Evolutionary conservation across 2,797 vertebrate genomes (phyloP).

Genomic region (Lutjanus argentimaculatus): DNA sequence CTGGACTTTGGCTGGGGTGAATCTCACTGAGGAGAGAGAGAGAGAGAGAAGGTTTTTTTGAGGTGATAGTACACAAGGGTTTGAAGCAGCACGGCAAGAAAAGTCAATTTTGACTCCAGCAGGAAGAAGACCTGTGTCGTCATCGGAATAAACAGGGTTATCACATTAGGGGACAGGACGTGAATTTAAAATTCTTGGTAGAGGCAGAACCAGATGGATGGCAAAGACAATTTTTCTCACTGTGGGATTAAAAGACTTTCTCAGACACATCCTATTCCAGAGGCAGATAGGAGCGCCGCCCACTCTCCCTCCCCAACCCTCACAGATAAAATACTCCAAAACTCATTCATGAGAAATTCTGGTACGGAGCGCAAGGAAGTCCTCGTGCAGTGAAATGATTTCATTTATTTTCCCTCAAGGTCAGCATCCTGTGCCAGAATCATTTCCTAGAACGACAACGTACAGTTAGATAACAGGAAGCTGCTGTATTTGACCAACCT

Average conservation of each 20-base stretch:
- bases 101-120: background rate
- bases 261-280: background rate
- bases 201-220: background rate
- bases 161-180: background rate
- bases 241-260: background rate
- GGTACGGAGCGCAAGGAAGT: background rate
- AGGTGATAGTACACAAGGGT: background rate
- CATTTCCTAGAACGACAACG: background rate
- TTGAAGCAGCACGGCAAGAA: background rate
- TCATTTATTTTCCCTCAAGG: background rate
- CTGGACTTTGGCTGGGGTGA: constrained; percentile 39
- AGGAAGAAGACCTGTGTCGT: background rate
- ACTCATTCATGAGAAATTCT: constrained; percentile 1
- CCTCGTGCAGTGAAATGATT: background rate
- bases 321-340: constrained; percentile 5
- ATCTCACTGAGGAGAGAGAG: constrained; percentile 55
- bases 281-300: background rate
- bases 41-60: background rate
- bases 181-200: background rate
- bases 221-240: background rate
- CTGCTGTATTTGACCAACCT: background rate
- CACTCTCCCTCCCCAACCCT: background rate
- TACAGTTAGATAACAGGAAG: background rate
- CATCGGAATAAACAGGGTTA: background rate
- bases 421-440: background rate